Conservation (phyloP, 2,888 invertebrate genomes). For the Spicauda simplicius region DNA sequence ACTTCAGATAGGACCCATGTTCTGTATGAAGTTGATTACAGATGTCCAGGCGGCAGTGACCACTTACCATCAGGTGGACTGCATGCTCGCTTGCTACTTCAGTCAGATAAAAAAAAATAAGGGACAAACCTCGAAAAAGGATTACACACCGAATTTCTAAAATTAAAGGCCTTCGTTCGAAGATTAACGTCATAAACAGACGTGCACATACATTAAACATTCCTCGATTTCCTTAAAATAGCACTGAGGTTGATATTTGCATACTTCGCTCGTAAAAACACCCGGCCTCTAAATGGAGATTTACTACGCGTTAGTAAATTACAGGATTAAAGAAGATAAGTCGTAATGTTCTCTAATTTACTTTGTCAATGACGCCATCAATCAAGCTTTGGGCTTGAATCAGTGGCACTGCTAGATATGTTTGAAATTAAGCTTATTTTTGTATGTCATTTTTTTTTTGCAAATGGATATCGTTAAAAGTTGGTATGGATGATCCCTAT, state of each 20-base stretch:
- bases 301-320: slow-evolving; percentile 39
- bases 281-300: slow-evolving; percentile 23
- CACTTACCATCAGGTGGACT: too few species aligned
- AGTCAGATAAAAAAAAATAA: not conserved
- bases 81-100: too few species aligned
- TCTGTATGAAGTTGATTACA: too few species aligned
- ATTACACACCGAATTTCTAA: not conserved
- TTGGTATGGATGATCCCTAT: too few species aligned
- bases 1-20: too few species aligned
- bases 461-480: too few species aligned
- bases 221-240: slow-evolving; percentile 16
- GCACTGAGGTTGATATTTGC: slow-evolving; percentile 31
- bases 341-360: slow-evolving; percentile 55
- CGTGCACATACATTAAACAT: slow-evolving; percentile 16
- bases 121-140: not conserved
- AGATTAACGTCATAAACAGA: slow-evolving; percentile 24
- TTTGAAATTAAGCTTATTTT: too few species aligned
- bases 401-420: too few species aligned
- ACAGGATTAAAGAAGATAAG: slow-evolving; percentile 44
- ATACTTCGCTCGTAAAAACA: slow-evolving; percentile 31
- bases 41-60: too few species aligned
- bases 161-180: not conserved
- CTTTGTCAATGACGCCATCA: slow-evolving; percentile 57
- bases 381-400: slow-evolving; percentile 50
- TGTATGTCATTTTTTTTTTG: too few species aligned